Conservation (phyloP, 1,140 invertebrate genomes). For the Yoshiicerus persimilis region DNA sequence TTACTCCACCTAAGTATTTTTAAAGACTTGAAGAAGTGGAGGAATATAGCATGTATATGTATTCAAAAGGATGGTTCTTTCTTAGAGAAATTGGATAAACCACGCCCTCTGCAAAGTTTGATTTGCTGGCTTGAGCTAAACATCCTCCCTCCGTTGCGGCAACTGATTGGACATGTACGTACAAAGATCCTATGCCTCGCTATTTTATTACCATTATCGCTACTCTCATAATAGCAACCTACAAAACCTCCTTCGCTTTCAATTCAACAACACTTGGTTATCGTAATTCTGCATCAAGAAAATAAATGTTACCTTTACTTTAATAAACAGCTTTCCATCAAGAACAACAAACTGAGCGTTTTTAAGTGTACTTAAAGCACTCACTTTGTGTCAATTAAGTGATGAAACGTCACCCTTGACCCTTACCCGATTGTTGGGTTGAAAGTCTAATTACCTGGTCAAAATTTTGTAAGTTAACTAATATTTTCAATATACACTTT, state of each 20-base stretch:
- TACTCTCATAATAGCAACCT: neutral
- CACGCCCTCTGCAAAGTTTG: neutral
- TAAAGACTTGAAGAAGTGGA: neutral
- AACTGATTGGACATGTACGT: neutral
- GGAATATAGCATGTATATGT: neutral
- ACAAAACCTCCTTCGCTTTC: neutral
- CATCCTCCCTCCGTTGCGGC: neutral
- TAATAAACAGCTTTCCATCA: neutral
- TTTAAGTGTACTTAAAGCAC: neutral
- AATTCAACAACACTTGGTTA: neutral
- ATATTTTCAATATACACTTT: neutral
- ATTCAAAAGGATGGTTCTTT: neutral
- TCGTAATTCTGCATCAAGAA: neutral
- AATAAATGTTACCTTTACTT: neutral
- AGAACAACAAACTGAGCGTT: neutral
- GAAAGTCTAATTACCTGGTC: too few species aligned
- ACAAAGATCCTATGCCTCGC: neutral
- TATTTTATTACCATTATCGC: conserved; percentile 7
- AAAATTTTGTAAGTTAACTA: neutral
- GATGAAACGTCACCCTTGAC: neutral
- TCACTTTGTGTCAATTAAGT: neutral
- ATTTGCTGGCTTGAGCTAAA: neutral
- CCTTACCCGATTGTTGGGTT: too few species aligned
- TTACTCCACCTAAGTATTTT: neutral
- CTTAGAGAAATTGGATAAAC: neutral